Base-by-base conservation (phyloP, 2,113 vertebrate species). In the Epinephelus lanceolatus region DNA sequence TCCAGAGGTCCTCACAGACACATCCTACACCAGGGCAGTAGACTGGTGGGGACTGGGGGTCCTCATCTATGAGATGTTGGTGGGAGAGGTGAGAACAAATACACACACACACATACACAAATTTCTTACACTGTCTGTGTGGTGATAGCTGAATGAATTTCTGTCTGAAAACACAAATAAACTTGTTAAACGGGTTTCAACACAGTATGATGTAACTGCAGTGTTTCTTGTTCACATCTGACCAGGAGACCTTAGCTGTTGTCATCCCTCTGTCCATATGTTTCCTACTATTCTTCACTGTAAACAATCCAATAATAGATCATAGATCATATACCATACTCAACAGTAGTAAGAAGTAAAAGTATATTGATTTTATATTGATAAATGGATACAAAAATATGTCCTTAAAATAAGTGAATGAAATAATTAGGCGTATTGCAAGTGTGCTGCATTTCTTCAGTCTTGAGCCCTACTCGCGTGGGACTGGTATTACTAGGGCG, bases 1-100 rank as follows among this genome's bases (percentile, higher is more conserved):
- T 81, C 98, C 98, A 6, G 98, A 99, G 94, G 98, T 99, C 53
- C 95, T 99, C 57, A 99, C 98, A 15, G 98, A 99, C 90, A 98
- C 97, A 0, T 98, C 97, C 19, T 99, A 99, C 79, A 99, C 98
- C 14, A 94, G 98, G 82, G 97, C 98, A 30, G 98, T 99, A 27
- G 98, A 99, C 93, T 99, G 98, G 98, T 99, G 98, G 98, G 98
- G 98, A 21, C 97, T 99, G 30, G 98, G 98, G 42, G 98, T 99
- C 63, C 97, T 99, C 65, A 97, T 99, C 94, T 99, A 99, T 80
- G 98, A 99, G 91, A 99, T 99, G 98, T 94, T 99, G 15, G 98
- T 98, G 86, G 98, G 98, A 89, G 98, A 99, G 97, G 98, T 99
- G 95, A 96, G 97, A 84, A 40, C 49, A 27, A 3, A 51, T 33